Percentiles rank a stretch among this genome's conserved stretches.
These are phyloP conservation scores for Lithobius niger DNA, from an alignment of 1,140 invertebrate species.

Conservation along the genomic window DNA sequence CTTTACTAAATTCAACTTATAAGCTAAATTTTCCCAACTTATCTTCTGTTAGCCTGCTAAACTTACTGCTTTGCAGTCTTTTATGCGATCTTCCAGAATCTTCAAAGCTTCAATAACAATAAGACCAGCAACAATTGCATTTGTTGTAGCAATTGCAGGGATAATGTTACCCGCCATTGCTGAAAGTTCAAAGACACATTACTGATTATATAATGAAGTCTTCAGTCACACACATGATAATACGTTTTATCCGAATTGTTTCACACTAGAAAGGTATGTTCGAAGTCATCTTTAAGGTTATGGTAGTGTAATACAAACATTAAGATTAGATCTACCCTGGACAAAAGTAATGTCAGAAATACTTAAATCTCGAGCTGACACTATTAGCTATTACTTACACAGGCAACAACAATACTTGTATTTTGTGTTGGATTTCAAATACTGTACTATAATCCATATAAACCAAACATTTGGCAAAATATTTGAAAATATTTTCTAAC, in stretches of 20 bases:
- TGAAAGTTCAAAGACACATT: constrained; percentile 30
- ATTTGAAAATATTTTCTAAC: constrained; percentile 80
- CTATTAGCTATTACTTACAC: no score
- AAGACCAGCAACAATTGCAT: constrained; percentile 90
- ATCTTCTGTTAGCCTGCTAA: not conserved
- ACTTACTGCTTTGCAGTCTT: constrained; percentile 55
- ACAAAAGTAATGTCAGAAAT: not conserved
- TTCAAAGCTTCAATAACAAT: constrained; percentile 79
- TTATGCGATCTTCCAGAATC: constrained; percentile 53
- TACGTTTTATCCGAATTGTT: not conserved
- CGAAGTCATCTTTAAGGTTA: no score
- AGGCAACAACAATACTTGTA: constrained; percentile 45
- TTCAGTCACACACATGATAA: not conserved
- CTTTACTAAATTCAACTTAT: constrained; percentile 2
- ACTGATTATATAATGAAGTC: not conserved
- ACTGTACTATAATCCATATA: constrained; percentile 72
- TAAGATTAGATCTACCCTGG: no score
- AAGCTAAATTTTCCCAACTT: not conserved
- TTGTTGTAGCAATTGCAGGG: constrained; percentile 96
- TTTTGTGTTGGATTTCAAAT: constrained; percentile 89
- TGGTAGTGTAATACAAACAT: no score
- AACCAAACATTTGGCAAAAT: no score
- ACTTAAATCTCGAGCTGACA: no score
- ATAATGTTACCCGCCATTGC: constrained; percentile 97
- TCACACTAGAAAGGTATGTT: no score